Evolutionary conservation across 2,888 invertebrate genomes (phyloP).

Genomic region (Dasysyrphus tricinctus): DNA sequence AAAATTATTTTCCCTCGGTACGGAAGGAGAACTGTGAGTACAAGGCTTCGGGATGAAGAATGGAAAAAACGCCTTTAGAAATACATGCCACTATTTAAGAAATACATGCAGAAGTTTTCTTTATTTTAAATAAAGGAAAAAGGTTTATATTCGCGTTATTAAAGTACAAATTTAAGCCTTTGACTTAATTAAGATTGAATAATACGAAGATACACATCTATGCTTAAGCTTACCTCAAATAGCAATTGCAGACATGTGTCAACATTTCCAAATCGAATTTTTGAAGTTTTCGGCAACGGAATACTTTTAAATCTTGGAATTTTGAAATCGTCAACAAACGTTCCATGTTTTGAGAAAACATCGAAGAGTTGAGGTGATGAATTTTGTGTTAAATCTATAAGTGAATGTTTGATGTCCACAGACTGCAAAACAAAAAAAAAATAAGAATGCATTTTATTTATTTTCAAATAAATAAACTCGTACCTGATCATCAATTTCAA

Average conservation of each 20-base stretch:
- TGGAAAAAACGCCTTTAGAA: too few species aligned
- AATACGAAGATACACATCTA: neutral
- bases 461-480: neutral
- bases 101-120: too few species aligned
- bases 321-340: constrained; percentile 48
- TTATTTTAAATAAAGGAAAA: too few species aligned
- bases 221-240: constrained; percentile 37
- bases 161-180: too few species aligned
- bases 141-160: too few species aligned
- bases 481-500: constrained; percentile 66
- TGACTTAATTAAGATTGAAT: neutral
- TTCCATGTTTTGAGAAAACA: constrained; percentile 59
- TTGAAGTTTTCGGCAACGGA: constrained; percentile 31
- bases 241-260: constrained; percentile 29
- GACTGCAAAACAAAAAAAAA: constrained; percentile 38
- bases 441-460: neutral
- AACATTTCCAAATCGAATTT: constrained; percentile 56
- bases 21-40: too few species aligned
- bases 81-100: too few species aligned
- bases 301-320: constrained; percentile 15
- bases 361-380: constrained; percentile 35
- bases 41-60: too few species aligned
- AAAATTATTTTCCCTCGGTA: too few species aligned
- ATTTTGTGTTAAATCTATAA: constrained; percentile 46
- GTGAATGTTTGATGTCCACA: constrained; percentile 63